Percentiles rank a stretch among this genome's conserved stretches.
Conservation (phyloP, 1,140 invertebrate species). For the Venturia canescens region DNA sequence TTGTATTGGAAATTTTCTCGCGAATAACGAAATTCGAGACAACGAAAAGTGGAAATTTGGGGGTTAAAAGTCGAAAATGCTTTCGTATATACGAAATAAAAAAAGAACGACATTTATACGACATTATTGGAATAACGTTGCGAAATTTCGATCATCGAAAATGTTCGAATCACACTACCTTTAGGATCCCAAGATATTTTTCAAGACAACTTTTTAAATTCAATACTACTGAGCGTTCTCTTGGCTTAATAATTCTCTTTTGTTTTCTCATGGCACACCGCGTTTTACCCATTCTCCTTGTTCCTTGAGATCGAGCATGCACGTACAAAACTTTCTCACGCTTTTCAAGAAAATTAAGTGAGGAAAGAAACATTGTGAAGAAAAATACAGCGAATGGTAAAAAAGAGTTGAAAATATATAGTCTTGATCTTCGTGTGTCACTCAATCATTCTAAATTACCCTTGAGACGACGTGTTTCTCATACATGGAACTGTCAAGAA, state of each 20-base stretch:
- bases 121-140: no score
- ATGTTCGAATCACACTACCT: no score
- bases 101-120: no score
- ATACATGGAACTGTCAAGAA: background rate
- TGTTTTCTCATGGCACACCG: background rate
- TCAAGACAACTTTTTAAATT: no score
- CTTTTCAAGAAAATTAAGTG: background rate
- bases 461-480: background rate
- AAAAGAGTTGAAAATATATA: background rate
- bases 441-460: background rate
- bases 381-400: background rate
- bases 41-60: background rate
- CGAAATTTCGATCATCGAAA: no score
- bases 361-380: background rate
- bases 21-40: background rate
- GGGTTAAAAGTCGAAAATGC: no score
- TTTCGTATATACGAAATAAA: no score
- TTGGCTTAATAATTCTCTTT: background rate
- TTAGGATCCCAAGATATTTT: no score
- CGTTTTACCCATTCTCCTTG: background rate
- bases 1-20: conserved; percentile 3
- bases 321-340: background rate
- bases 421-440: background rate
- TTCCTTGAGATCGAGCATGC: background rate
- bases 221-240: no score